These are phyloP conservation scores for Habroteleia sp. DNA, from an alignment of 2,888 invertebrate genomes.

Conservation along the genomic window DNA sequence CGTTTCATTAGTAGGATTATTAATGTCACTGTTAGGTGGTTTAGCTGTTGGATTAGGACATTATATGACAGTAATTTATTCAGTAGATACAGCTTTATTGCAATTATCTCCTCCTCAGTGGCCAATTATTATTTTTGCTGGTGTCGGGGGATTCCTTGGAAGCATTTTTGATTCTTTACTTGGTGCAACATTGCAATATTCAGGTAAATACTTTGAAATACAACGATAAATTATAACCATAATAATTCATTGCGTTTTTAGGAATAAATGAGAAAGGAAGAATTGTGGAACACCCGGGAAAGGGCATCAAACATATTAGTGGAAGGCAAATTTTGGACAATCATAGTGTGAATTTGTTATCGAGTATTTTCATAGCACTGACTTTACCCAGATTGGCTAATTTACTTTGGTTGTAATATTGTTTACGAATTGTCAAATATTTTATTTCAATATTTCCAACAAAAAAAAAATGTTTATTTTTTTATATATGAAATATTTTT, in stretches of 20 bases:
- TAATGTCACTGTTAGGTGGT: slow-evolving; percentile 86
- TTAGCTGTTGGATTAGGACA: slow-evolving; percentile 87
- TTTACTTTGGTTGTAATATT: slow-evolving; percentile 82
- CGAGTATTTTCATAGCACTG: slow-evolving; percentile 88
- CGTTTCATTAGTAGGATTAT: slow-evolving; percentile 85
- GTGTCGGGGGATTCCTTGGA: slow-evolving; percentile 89
- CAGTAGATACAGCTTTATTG: slow-evolving; percentile 84
- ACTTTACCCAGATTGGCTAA: slow-evolving; percentile 86
- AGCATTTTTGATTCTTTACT: slow-evolving; percentile 91
- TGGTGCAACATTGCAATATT: slow-evolving; percentile 93
- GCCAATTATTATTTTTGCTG: slow-evolving; percentile 89
- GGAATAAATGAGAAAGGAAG: slow-evolving; percentile 86
- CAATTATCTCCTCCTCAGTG: slow-evolving; percentile 87
- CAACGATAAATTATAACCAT: no score
- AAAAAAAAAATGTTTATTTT: no score
- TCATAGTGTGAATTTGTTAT: slow-evolving; percentile 92
- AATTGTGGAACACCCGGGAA: slow-evolving; percentile 87
- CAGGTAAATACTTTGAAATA: slow-evolving; percentile 86
- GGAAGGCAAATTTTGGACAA: slow-evolving; percentile 91
- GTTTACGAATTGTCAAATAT: no score
- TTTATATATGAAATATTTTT: no score
- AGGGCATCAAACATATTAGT: slow-evolving; percentile 87
- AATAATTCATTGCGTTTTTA: no score
- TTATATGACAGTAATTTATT: slow-evolving; percentile 86
- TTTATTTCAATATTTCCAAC: no score